Percentiles rank a stretch among this genome's conserved stretches.
Evolutionary conservation across 2,797 vertebrate species (phyloP).

Genomic region (Catharus ustulatus): DNA sequence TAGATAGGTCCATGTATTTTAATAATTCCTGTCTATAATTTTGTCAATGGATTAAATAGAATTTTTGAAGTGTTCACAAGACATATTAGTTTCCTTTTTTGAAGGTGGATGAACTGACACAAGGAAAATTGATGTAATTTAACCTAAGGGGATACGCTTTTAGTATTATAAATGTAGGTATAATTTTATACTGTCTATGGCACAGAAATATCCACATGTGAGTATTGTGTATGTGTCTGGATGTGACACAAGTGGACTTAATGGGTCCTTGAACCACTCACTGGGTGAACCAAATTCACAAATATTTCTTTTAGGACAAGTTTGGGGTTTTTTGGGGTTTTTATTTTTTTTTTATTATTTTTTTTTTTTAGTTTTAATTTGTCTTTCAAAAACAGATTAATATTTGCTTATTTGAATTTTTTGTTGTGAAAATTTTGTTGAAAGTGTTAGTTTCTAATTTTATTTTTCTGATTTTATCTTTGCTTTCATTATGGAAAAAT

Average conservation of each 20-base stretch:
- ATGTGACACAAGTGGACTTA: background rate
- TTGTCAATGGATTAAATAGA: background rate
- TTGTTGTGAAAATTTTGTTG: background rate
- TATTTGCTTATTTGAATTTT: background rate
- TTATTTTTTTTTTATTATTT: too few relatives aligned
- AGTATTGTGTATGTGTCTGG: background rate
- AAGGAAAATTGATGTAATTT: background rate
- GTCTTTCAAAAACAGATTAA: background rate
- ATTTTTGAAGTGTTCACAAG: background rate
- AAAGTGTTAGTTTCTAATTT: background rate
- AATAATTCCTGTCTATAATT: background rate
- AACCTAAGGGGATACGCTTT: background rate
- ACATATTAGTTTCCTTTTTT: background rate
- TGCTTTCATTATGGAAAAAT: background rate
- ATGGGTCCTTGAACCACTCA: background rate
- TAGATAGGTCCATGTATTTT: background rate
- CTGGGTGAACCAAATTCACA: background rate
- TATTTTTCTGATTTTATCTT: background rate
- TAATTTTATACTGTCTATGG: background rate
- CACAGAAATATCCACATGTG: background rate
- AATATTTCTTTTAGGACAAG: background rate
- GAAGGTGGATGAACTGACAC: background rate
- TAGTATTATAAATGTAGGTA: background rate
- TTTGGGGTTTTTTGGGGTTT: too few relatives aligned
- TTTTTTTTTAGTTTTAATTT: background rate